A percentile compares a stretch with the other conserved stretches of the same genome.
phyloP scores from a whole-genome alignment of 2,113 vertebrate species.

The Henicopernis longicauda region DNA sequence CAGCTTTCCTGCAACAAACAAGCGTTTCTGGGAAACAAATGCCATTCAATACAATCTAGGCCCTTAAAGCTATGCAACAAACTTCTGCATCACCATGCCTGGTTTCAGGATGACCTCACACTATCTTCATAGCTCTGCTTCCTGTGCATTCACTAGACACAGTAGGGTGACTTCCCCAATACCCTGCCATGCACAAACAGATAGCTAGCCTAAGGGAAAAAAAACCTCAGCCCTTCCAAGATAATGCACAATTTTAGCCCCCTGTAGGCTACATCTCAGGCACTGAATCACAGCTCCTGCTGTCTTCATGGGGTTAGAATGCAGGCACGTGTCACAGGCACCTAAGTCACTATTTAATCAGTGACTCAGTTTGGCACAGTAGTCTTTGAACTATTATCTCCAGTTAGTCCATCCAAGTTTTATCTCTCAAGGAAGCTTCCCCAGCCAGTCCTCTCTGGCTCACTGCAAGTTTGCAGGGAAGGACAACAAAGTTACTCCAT shows the following conservation, averaged over 20 bases:
- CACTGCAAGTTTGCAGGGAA: neutral
- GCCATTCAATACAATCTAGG: neutral
- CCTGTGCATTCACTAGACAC: neutral
- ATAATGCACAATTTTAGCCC: neutral
- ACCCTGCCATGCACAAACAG: neutral
- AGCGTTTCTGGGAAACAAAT: neutral
- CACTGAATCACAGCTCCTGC: neutral
- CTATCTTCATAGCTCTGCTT: neutral
- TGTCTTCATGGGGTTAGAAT: neutral
- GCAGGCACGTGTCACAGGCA: neutral
- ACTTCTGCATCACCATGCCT: neutral
- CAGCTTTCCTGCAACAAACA: neutral
- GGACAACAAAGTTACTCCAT: neutral
- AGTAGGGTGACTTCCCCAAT: fast-evolving
- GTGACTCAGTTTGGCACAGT: neutral
- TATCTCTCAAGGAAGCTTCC: neutral
- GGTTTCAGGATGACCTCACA: neutral
- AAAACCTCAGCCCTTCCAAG: neutral
- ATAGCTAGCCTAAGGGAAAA: neutral
- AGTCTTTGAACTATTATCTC: neutral
- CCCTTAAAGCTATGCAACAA: neutral
- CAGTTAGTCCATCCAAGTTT: neutral
- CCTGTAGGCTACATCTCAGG: neutral
- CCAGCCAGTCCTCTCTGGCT: neutral
- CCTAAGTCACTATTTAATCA: neutral